Conservation (phyloP, 2,888 invertebrate species). For the Punctoribates punctum region DNA sequence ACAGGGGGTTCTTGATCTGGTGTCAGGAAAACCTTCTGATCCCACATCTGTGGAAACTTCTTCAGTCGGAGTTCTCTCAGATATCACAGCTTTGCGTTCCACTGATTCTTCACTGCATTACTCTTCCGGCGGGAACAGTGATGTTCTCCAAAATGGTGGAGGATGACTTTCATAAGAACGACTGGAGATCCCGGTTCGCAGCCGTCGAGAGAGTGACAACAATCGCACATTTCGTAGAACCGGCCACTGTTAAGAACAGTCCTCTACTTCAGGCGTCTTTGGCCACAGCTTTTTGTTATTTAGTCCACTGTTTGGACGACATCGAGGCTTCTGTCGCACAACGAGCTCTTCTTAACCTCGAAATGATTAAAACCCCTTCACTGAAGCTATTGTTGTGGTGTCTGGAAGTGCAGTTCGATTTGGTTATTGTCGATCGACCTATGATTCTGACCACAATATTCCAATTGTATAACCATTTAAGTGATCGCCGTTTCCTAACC, state of each 20-base stretch:
- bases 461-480: conserved; percentile 86
- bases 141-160: conserved; percentile 94
- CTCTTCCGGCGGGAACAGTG: conserved; percentile 87
- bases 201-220: conserved; percentile 94
- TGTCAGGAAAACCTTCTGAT: conserved; percentile 91
- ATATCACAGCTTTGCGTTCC: conserved; percentile 89
- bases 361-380: conserved; percentile 70
- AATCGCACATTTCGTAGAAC: conserved; percentile 87
- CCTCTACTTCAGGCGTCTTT: conserved; percentile 76
- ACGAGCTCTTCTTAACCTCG: conserved; percentile 82
- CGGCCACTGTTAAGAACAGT: conserved; percentile 77
- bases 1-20: conserved; percentile 89
- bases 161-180: conserved; percentile 80
- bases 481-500: conserved; percentile 79
- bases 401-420: conserved; percentile 95
- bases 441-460: conserved; percentile 93
- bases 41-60: conserved; percentile 85
- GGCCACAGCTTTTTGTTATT: conserved; percentile 93
- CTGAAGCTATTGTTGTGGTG: conserved; percentile 75
- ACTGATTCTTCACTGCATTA: conserved; percentile 87
- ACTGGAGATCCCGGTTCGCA: conserved; percentile 84
- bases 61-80: conserved; percentile 88
- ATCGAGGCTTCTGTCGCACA: conserved; percentile 92
- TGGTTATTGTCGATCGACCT: conserved; percentile 91
- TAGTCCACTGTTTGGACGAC: conserved; percentile 94